Conservation (phyloP, 1,140 invertebrate species). For the Listronotus oregonensis region DNA sequence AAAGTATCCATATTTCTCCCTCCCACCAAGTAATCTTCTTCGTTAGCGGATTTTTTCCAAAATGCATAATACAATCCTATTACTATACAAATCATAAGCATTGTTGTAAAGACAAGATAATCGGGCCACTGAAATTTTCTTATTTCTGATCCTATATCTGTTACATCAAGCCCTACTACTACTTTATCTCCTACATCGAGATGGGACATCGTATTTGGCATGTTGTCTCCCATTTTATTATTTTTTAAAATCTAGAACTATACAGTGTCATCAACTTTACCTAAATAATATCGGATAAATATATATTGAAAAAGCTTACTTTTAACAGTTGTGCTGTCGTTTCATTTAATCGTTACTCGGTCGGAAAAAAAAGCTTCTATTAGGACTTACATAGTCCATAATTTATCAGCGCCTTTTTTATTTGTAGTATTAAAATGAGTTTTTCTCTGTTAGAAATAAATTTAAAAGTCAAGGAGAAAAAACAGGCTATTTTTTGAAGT, state of each 20-base stretch:
- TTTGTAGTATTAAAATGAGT: no score
- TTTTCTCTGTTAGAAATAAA: no score
- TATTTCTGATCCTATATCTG: conserved; percentile 64
- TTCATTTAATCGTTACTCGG: no score
- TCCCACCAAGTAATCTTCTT: conserved; percentile 82
- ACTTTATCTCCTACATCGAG: conserved; percentile 41
- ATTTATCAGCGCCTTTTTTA: no score
- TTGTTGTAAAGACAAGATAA: conserved; percentile 72
- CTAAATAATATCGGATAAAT: neutral
- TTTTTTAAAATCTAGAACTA: conserved; percentile 5
- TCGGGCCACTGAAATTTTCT: conserved; percentile 71
- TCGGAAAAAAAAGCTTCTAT: no score
- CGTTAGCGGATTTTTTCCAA: conserved; percentile 67
- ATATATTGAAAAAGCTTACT: neutral
- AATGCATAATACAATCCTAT: conserved; percentile 84
- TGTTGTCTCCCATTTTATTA: conserved; percentile 38
- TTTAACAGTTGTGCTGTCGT: no score
- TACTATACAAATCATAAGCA: conserved; percentile 72
- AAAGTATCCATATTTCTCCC: conserved; percentile 81
- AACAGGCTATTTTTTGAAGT: no score
- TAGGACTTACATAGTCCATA: no score
- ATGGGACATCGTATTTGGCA: conserved; percentile 34
- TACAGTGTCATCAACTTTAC: neutral
- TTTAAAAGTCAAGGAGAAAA: no score
- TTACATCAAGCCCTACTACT: conserved; percentile 56